Conservation (phyloP, 2,113 vertebrate species). For the Tenrec ecaudatus region DNA sequence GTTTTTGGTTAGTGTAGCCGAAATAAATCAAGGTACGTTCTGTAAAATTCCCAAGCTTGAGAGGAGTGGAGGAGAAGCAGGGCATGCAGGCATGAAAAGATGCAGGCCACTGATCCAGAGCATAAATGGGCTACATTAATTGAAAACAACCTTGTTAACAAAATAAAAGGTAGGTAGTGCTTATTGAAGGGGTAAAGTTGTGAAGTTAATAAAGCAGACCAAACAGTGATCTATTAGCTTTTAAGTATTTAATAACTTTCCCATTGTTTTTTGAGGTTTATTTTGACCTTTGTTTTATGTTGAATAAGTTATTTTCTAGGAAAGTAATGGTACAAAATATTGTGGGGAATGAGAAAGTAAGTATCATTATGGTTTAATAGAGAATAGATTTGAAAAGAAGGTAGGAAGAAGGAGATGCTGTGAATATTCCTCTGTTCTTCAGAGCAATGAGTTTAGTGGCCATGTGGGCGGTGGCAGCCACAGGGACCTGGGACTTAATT, state of each 20-base stretch:
- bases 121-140: background rate
- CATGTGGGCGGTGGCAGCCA: background rate
- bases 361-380: background rate
- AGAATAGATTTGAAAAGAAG: background rate
- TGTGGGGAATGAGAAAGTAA: background rate
- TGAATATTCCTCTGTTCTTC: background rate
- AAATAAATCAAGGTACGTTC: background rate
- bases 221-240: background rate
- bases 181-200: background rate
- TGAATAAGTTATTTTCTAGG: too few species aligned
- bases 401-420: background rate
- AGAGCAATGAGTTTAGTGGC: background rate
- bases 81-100: background rate
- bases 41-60: background rate
- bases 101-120: background rate
- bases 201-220: background rate
- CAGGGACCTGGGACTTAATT: background rate
- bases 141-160: background rate
- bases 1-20: background rate
- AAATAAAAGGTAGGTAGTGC: background rate
- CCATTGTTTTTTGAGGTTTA: background rate
- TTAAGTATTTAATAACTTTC: background rate
- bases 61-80: background rate
- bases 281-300: background rate
- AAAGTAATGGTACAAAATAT: too few species aligned